These are phyloP conservation scores for Steatocranus sp. DNA, from an alignment of 2,797 vertebrate genomes.

Conservation along the genomic window DNA sequence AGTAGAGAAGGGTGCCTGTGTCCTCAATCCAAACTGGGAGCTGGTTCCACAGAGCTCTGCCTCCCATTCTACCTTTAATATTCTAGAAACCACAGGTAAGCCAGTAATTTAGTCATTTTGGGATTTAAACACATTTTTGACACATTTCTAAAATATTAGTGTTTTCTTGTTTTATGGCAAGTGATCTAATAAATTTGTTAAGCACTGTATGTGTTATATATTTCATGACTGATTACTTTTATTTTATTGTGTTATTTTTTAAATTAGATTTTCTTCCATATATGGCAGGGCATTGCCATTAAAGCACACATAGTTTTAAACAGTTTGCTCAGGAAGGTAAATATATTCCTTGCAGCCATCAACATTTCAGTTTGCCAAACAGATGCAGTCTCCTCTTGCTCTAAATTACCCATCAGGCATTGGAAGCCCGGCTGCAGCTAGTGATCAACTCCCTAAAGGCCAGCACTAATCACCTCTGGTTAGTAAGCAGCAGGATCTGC, in stretches of 20 bases:
- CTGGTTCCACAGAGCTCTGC: background rate
- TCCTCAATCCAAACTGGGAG: background rate
- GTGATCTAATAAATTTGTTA: background rate
- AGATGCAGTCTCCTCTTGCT: background rate
- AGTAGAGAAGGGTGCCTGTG: background rate
- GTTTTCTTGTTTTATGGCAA: background rate
- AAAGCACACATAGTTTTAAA: background rate
- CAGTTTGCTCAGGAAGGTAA: background rate
- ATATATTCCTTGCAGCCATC: background rate
- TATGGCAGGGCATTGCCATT: background rate
- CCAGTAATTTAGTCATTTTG: background rate
- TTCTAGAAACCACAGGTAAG: background rate
- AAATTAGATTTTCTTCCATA: background rate
- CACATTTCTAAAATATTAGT: background rate
- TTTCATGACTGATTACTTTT: background rate
- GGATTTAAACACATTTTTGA: background rate
- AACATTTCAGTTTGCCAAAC: background rate
- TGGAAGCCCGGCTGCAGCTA: background rate
- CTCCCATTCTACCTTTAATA: background rate
- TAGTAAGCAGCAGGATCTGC: slow-evolving; percentile 39
- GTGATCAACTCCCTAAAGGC: slow-evolving; percentile 17
- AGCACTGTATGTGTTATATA: background rate
- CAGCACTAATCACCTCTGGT: slow-evolving; percentile 56
- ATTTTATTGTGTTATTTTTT: background rate
- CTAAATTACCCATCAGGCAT: slow-evolving; percentile 27